Percentiles rank a stretch among this genome's conserved stretches.
Conservation (phyloP, 2,113 vertebrate species). For the Scomber colias region DNA sequence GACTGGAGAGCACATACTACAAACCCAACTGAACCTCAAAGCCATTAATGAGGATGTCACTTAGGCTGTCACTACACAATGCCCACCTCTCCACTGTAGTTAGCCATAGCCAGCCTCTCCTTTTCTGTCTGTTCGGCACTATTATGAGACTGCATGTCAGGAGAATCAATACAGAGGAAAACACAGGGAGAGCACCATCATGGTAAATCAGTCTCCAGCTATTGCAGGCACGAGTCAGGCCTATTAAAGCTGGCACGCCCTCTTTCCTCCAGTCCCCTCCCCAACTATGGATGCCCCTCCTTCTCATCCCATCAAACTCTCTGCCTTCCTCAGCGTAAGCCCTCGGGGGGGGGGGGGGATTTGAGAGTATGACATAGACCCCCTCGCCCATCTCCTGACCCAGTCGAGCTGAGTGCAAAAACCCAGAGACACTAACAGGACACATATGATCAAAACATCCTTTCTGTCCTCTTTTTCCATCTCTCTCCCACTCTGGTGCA, state of each 20-base stretch:
- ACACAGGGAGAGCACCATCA: conserved; percentile 66
- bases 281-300: conserved; percentile 7
- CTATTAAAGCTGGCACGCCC: conserved; percentile 71
- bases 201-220: conserved; percentile 73
- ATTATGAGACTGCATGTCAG: conserved; percentile 75
- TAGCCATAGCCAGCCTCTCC: conserved; percentile 58
- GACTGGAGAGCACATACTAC: not conserved
- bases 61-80: conserved; percentile 57
- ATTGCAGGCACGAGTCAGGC: conserved; percentile 62
- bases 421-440: conserved; percentile 46
- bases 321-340: not conserved
- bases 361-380: conserved; percentile 40
- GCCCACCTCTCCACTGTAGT: conserved; percentile 63
- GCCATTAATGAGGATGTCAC: conserved; percentile 52
- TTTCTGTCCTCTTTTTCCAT: conserved; percentile 34
- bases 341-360: conserved; percentile 16
- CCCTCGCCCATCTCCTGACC: conserved; percentile 40
- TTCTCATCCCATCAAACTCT: conserved; percentile 25
- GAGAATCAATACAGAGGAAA: conserved; percentile 78
- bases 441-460: conserved; percentile 54
- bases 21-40: conserved; percentile 25
- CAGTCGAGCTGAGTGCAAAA: conserved; percentile 54
- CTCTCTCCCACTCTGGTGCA: not conserved
- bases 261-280: conserved; percentile 39
- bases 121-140: conserved; percentile 75